A percentile compares a stretch with the other conserved stretches of the same genome.
These are phyloP conservation scores for Setophaga petechia DNA, from an alignment of 2,113 vertebrate species.

Conservation along the genomic window DNA sequence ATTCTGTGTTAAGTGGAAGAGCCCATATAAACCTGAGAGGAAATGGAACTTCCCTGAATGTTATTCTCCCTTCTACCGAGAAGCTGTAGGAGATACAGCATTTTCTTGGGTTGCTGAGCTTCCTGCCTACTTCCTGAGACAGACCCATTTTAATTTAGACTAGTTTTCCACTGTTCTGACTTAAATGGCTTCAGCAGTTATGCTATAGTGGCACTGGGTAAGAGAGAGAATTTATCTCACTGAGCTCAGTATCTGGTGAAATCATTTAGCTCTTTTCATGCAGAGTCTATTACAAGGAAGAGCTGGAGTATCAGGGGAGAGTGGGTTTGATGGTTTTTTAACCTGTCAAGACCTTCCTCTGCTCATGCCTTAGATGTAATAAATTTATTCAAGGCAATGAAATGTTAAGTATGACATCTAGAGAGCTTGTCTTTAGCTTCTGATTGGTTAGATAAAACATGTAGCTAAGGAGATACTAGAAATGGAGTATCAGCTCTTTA, in stretches of 20 bases:
- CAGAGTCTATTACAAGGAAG: not conserved
- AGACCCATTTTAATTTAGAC: not conserved
- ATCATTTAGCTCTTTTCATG: not conserved
- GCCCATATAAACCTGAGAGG: not conserved
- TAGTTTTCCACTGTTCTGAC: not conserved
- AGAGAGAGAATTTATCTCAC: not conserved
- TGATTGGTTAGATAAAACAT: not conserved
- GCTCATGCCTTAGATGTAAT: not conserved
- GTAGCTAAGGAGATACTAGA: not conserved
- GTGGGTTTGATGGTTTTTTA: rapidly evolving
- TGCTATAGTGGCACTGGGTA: not conserved
- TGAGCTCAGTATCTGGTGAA: not conserved
- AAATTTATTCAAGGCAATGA: not conserved
- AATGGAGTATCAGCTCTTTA: not conserved
- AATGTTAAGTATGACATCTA: not conserved
- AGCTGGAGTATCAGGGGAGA: not conserved
- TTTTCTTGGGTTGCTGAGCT: not conserved
- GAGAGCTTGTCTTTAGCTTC: not conserved
- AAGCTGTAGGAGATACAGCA: not conserved
- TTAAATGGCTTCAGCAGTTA: not conserved
- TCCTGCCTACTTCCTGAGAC: not conserved
- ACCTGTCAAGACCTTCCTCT: not conserved
- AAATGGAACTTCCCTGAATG: not conserved
- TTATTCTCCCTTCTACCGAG: not conserved
- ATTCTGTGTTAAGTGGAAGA: not conserved